phyloP scores from a whole-genome alignment of 2,113 vertebrate genomes.

The Tichodroma muraria region DNA sequence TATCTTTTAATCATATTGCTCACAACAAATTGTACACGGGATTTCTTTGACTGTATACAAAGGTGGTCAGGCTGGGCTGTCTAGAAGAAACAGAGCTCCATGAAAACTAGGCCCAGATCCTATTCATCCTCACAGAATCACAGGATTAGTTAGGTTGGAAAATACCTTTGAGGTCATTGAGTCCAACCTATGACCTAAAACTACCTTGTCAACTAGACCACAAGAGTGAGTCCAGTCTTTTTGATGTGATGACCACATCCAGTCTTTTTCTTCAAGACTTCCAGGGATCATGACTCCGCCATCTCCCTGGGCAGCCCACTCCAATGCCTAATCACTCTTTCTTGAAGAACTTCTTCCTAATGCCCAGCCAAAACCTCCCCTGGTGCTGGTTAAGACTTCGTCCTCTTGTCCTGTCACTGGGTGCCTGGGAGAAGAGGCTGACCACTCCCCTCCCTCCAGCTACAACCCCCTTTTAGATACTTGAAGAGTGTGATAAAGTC shows the following conservation, averaged over 20 bases:
- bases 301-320: background rate
- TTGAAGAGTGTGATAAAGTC: background rate
- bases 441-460: too few species aligned
- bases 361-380: background rate
- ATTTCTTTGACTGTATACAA: background rate
- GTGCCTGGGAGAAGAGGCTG: background rate
- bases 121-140: background rate
- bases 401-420: background rate
- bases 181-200: background rate
- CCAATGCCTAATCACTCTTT: background rate
- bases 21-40: background rate
- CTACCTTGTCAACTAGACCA: background rate
- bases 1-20: background rate
- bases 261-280: background rate
- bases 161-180: background rate
- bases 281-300: background rate
- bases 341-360: background rate
- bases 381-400: background rate
- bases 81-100: background rate
- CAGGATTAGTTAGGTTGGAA: background rate
- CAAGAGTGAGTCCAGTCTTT: background rate
- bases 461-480: background rate
- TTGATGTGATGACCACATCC: background rate
- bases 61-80: background rate
- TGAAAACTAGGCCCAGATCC: background rate